These are phyloP conservation scores for Folsomia candida DNA, from an alignment of 2,888 invertebrate genomes.

Conservation along the genomic window DNA sequence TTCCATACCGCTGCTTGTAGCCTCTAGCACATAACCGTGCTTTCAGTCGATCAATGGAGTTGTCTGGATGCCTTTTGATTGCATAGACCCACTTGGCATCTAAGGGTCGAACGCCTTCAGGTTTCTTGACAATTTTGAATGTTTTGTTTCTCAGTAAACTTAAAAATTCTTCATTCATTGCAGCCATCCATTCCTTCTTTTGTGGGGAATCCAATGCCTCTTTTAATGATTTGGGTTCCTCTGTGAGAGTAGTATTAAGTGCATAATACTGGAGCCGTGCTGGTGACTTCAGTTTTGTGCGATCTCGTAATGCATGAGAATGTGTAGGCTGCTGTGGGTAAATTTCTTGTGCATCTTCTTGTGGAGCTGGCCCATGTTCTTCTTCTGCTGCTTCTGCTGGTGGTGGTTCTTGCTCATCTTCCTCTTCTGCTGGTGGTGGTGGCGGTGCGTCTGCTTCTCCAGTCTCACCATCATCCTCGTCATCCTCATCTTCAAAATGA, in stretches of 20 bases:
- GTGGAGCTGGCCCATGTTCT: neutral
- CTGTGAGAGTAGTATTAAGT: neutral
- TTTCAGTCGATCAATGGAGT: constrained; percentile 14
- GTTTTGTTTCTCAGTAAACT: neutral
- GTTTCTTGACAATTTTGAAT: neutral
- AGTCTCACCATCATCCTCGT: neutral
- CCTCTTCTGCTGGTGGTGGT: too few relatives aligned
- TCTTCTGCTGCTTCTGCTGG: neutral
- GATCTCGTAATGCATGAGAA: neutral
- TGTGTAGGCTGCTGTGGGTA: neutral
- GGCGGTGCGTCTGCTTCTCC: neutral
- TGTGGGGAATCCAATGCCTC: neutral
- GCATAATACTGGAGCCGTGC: neutral
- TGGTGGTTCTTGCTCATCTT: too few relatives aligned
- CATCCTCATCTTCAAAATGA: neutral
- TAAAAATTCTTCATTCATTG: constrained; percentile 1
- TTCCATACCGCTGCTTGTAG: constrained; percentile 19
- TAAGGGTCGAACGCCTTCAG: neutral
- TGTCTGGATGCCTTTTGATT: constrained; percentile 18
- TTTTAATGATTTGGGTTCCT: neutral
- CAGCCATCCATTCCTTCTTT: neutral
- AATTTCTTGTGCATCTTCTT: too few relatives aligned
- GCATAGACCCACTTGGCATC: constrained; percentile 24
- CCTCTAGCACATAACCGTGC: constrained; percentile 22
- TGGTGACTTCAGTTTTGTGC: neutral